phyloP scores from a whole-genome alignment of 2,888 invertebrate species.

The Trissoscelio sp. region DNA sequence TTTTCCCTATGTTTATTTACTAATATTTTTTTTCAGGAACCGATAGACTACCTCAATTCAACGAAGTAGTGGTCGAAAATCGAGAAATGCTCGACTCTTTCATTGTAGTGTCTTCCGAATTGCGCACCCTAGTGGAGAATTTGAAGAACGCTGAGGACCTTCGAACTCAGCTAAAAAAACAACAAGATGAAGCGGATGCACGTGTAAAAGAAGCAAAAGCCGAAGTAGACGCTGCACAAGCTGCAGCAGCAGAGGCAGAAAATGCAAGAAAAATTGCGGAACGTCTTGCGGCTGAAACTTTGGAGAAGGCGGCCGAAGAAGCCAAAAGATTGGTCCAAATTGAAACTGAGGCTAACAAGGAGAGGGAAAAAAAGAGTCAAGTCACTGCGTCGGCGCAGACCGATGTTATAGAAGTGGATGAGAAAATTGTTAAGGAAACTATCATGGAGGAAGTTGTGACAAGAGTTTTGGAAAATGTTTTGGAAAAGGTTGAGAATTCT shows the following conservation, averaged over 20 bases:
- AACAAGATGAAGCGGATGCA: conserved; percentile 84
- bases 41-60: conserved; percentile 83
- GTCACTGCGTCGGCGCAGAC: conserved; percentile 76
- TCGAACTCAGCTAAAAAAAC: conserved; percentile 82
- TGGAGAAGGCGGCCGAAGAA: conserved; percentile 79
- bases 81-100: conserved; percentile 88
- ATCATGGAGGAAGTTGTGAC: conserved; percentile 76
- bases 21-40: conserved; percentile 80
- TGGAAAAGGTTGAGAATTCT: too few species aligned
- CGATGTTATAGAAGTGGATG: conserved; percentile 70
- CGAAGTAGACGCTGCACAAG: conserved; percentile 83
- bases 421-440: conserved; percentile 74
- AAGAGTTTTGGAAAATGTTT: too few species aligned
- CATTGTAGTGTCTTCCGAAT: conserved; percentile 86
- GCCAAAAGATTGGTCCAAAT: conserved; percentile 74
- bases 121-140: conserved; percentile 86
- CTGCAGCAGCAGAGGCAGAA: conserved; percentile 82
- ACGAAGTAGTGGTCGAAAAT: conserved; percentile 86
- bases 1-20: too few species aligned
- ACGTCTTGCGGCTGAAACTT: conserved; percentile 80
- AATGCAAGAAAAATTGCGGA: conserved; percentile 84
- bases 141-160: conserved; percentile 85
- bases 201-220: conserved; percentile 83
- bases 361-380: conserved; percentile 47
- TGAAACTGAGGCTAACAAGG: conserved; percentile 70